Evolutionary conservation across 2,888 invertebrate species (phyloP), one percentile per base, ranked within the genome.

Genomic region (Busseola fusca): DNA sequence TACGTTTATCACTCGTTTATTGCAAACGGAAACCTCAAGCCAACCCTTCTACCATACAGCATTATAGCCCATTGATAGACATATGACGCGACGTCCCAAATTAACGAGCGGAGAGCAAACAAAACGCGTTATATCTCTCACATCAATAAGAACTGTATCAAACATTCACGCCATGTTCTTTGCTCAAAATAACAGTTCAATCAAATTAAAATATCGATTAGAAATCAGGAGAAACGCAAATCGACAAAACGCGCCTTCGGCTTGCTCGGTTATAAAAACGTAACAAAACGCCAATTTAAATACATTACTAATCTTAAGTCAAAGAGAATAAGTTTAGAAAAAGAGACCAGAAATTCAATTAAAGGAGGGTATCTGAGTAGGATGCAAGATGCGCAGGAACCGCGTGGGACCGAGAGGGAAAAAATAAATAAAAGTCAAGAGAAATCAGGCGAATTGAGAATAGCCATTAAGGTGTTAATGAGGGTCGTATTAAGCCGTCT

Each of bases 381-480:
- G 91, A 92, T 76, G 80, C 72, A 72, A 79, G 84, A 85, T 90
- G 90, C 90, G 88, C 87, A 80, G 74, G 88, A 84, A 87, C 84
- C 75, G 80, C 70, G 91, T 77, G 83, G 69, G 89, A 92, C 84
- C 73, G 91, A 88, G 92, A 93, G 77, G 83, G 89, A 87, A 89
- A 89, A 92, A 93, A 92, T 92, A 94, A 94, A 94, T 93, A 93
- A 94, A 93, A 93, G 88, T 92, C 89, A 87, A 93, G 91, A 92
- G 92, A 92, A 94, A 93, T 93, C 93, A 93, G 91, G 93, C 93
- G 94, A 94, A 95, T 94, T 94, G 94, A 94, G 94, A 94, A 95
- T 94, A 93, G 91, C 94, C 94, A 94, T 95, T 94, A 94, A 95
- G 95, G 95, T 95, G 95, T 95, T 95, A 95, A 95, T 95, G 94